Evolutionary conservation across 2,797 vertebrate genomes (phyloP).

Genomic region (Phalloptychus januarius): DNA sequence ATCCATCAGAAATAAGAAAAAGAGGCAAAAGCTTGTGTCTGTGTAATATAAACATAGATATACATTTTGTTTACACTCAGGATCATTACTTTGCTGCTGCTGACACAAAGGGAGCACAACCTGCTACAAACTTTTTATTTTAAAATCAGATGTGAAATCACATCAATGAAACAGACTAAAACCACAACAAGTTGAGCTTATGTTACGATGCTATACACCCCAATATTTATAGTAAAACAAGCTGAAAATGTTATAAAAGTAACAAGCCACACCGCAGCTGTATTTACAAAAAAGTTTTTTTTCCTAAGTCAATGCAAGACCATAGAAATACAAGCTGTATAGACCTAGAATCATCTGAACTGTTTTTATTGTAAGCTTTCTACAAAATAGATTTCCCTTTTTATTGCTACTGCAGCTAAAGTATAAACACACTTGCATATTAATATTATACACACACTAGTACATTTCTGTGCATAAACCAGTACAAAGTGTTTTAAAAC

Average conservation of each 20-base stretch:
- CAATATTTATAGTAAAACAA: conserved; percentile 31
- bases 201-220: conserved; percentile 18
- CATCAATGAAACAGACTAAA: conserved; percentile 4
- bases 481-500: conserved; percentile 58
- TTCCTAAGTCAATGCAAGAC: conserved; percentile 29
- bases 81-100: conserved; percentile 7
- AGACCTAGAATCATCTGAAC: conserved; percentile 44
- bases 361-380: conserved; percentile 41
- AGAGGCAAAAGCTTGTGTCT: conserved; percentile 11
- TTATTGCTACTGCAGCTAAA: conserved; percentile 59
- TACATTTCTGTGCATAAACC: conserved; percentile 71
- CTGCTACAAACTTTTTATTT: conserved; percentile 6
- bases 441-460: conserved; percentile 69
- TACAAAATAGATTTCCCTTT: conserved; percentile 71
- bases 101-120: not conserved
- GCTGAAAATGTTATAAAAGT: conserved; percentile 35
- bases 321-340: conserved; percentile 32
- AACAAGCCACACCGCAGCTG: conserved; percentile 22
- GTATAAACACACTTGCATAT: conserved; percentile 71
- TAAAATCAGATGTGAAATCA: conserved; percentile 8
- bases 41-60: conserved; percentile 22
- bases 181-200: conserved; percentile 8
- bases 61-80: conserved; percentile 17
- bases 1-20: not conserved
- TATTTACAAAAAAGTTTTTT: conserved; percentile 65